A percentile compares a stretch with the other conserved stretches of the same genome.
These are phyloP conservation scores for Bombus consobrinus DNA, from an alignment of 1,140 invertebrate species.

Conservation along the genomic window DNA sequence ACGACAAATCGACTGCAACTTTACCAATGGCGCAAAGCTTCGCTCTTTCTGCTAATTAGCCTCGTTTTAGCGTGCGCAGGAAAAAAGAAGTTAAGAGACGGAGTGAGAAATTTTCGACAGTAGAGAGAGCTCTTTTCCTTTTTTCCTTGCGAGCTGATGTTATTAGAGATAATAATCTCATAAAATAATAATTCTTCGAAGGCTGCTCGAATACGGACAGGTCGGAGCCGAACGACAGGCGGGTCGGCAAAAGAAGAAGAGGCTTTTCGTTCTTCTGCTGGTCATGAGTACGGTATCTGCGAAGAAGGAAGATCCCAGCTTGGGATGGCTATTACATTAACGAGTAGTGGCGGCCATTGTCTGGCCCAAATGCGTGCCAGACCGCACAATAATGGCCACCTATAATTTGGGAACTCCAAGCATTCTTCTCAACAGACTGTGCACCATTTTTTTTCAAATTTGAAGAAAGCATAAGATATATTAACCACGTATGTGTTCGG, in stretches of 20 bases:
- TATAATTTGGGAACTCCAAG: conserved; percentile 73
- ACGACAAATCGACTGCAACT: too few relatives aligned
- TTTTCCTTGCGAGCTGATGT: conserved; percentile 66
- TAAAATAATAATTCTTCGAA: conserved; percentile 78
- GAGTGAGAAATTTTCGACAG: conserved; percentile 42
- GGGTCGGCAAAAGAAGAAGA: conserved; percentile 53
- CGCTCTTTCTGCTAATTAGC: too few relatives aligned
- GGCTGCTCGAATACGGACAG: conserved; percentile 61
- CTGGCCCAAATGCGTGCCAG: conserved; percentile 74
- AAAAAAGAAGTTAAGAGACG: not conserved
- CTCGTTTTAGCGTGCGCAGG: too few relatives aligned
- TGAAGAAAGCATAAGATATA: not conserved
- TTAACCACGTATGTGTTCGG: too few relatives aligned
- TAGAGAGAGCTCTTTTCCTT: conserved; percentile 46
- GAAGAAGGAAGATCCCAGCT: conserved; percentile 73
- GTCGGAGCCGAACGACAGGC: conserved; percentile 59
- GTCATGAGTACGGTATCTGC: conserved; percentile 55
- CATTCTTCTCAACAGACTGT: conserved; percentile 30
- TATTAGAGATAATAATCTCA: conserved; percentile 82
- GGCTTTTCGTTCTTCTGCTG: conserved; percentile 69
- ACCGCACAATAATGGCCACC: conserved; percentile 74
- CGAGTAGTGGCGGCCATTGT: conserved; percentile 79
- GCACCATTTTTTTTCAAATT: conserved; percentile 10
- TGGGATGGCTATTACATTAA: conserved; percentile 81
- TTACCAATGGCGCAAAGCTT: too few relatives aligned